Conservation (phyloP, 2,797 vertebrate genomes). For the Carapus acus region DNA sequence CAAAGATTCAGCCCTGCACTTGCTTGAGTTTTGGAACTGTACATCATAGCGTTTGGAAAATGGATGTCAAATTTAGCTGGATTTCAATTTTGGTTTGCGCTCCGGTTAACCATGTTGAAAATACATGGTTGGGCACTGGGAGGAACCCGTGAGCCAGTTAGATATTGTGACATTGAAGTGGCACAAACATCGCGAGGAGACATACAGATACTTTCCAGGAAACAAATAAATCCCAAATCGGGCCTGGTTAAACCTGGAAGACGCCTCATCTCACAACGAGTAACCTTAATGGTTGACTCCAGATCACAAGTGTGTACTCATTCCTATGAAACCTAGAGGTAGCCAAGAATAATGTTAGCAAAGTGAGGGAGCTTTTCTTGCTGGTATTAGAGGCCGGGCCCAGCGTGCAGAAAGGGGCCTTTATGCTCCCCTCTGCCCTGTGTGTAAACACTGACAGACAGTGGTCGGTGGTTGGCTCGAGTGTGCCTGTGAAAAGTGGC, state of each 20-base stretch:
- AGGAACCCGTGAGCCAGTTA: conserved; percentile 16
- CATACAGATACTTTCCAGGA: conserved; percentile 10
- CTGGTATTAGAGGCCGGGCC: conserved; percentile 32
- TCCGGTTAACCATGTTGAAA: conserved; percentile 54
- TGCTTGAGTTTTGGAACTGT: conserved; percentile 14
- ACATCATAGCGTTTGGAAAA: conserved; percentile 36
- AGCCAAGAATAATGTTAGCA: conserved; percentile 52
- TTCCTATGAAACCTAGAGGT: conserved; percentile 25
- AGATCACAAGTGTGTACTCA: conserved; percentile 26
- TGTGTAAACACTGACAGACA: conserved; percentile 69
- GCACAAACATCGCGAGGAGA: conserved; percentile 16
- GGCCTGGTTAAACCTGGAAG: conserved; percentile 21
- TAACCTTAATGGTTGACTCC: conserved; percentile 15
- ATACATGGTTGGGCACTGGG: conserved; percentile 39
- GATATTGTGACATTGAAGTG: conserved; percentile 15
- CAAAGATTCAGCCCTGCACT: neutral
- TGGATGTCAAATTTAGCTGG: conserved; percentile 30
- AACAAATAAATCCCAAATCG: conserved; percentile 9
- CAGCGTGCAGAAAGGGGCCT: conserved; percentile 68
- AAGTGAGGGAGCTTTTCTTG: conserved; percentile 36
- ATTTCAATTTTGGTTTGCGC: conserved; percentile 41
- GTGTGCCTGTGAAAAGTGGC: conserved; percentile 71
- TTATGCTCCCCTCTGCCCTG: conserved; percentile 60
- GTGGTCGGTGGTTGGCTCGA: conserved; percentile 56
- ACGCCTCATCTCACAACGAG: conserved; percentile 5